These are phyloP conservation scores for Balearica regulorum DNA, from an alignment of 2,797 vertebrate species.

Conservation along the genomic window DNA sequence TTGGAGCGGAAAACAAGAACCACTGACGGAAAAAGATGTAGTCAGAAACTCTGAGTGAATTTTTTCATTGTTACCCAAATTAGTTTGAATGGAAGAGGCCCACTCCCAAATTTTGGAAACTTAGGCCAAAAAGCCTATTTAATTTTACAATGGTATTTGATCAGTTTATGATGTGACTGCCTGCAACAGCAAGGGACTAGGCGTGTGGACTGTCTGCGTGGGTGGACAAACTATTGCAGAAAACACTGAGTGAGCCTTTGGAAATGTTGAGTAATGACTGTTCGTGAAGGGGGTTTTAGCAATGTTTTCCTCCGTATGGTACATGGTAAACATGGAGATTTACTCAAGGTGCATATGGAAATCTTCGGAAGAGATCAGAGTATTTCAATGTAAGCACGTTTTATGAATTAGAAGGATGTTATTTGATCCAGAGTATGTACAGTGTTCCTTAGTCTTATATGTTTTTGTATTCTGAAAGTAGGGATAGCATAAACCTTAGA, in stretches of 20 bases:
- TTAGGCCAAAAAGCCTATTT: constrained; percentile 46
- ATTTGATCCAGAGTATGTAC: neutral
- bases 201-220: neutral
- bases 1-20: constrained; percentile 56
- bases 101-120: constrained; percentile 55
- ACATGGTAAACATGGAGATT: neutral
- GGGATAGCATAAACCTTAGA: neutral
- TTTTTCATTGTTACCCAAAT: constrained; percentile 61
- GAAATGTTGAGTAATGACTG: neutral
- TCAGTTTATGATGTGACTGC: constrained; percentile 25
- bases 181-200: neutral
- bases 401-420: neutral
- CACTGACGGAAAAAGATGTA: constrained; percentile 55
- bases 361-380: neutral
- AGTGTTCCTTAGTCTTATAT: neutral
- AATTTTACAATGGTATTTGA: constrained; percentile 46
- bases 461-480: neutral
- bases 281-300: neutral
- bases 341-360: neutral
- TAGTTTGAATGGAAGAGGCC: constrained; percentile 54
- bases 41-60: constrained; percentile 25
- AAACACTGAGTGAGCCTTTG: neutral
- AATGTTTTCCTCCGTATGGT: neutral
- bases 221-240: neutral
- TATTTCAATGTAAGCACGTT: neutral